These are phyloP conservation scores for Peromyscus attwateri DNA, from an alignment of 2,797 vertebrate genomes.

Conservation along the genomic window DNA sequence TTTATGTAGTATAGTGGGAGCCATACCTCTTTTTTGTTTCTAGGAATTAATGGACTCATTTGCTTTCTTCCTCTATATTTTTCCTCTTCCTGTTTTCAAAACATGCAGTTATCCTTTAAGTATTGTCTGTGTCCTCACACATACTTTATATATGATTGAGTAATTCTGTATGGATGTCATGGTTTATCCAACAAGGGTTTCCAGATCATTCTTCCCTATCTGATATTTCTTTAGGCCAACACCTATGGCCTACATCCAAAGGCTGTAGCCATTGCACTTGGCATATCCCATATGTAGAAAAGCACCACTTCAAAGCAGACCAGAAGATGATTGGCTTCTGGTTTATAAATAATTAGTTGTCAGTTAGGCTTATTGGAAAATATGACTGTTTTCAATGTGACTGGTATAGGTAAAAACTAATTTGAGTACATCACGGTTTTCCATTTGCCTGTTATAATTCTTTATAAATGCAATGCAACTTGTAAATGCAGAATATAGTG, in stretches of 20 bases:
- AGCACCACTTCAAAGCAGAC: neutral
- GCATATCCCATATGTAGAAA: neutral
- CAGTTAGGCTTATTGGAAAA: slow-evolving; percentile 16
- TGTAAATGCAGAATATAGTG: neutral
- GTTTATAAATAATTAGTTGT: neutral
- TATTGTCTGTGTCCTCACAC: neutral
- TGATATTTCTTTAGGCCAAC: slow-evolving; percentile 3
- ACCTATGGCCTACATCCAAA: neutral
- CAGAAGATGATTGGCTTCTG: neutral
- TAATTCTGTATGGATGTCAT: neutral
- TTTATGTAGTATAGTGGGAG: neutral
- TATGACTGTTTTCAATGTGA: neutral
- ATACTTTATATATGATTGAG: neutral
- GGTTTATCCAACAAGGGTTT: neutral
- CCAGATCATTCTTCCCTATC: slow-evolving; percentile 15
- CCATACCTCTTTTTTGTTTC: neutral
- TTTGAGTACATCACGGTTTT: neutral
- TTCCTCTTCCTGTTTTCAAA: slow-evolving; percentile 29
- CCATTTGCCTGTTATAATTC: neutral
- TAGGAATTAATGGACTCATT: slow-evolving; percentile 33
- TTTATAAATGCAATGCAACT: neutral
- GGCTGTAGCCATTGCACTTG: neutral
- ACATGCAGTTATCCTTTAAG: neutral
- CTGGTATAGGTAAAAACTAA: neutral
- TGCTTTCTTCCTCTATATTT: slow-evolving; percentile 38